Base-by-base conservation (phyloP, 2,888 invertebrate genomes). In the Lamproptera curius region DNA sequence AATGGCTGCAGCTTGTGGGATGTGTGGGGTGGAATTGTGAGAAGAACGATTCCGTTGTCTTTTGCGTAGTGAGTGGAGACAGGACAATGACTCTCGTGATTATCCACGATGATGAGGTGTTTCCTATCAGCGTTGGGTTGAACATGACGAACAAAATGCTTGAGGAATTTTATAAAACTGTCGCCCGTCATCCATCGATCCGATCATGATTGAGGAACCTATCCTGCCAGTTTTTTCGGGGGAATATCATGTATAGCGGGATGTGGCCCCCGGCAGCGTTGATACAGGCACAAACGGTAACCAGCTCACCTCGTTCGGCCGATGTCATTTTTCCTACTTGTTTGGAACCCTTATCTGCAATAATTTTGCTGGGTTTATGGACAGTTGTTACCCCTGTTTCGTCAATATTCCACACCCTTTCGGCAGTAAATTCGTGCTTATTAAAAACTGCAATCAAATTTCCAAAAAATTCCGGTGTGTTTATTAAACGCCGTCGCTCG, bases 1-100 rank as follows among this genome's bases (percentile, higher is more conserved):
- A 61, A 46, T 45, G 56, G 56, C 10, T 57, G 28, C 28, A 28
- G n/a, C n/a, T n/a, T n/a, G n/a, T n/a, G n/a, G n/a, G n/a, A n/a
- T n/a, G n/a, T n/a, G n/a, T n/a, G n/a, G n/a, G n/a, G n/a, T n/a
- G n/a, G n/a, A n/a, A n/a, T n/a, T n/a, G n/a, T n/a, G n/a, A n/a
- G n/a, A n/a, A n/a, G n/a, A n/a, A n/a, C n/a, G n/a, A n/a, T n/a
- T n/a, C n/a, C n/a, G n/a, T n/a, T n/a, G n/a, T n/a, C 28, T 28
- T 28, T 2, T 28, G 28, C 4, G 28, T 10, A 10, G 28, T 28
- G 28, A 10, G 28, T 42, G 42, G 47, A 31, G 26, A 47, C 44
- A 28, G 44, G 31, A 44, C 41, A 37, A 33, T 50, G 28, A 28
- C 28, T 50, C 41, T 51, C 51, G 40, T 51, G 46, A 41, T 51